phyloP scores from a whole-genome alignment of 2,797 vertebrate genomes.

The Danio kyathit region DNA sequence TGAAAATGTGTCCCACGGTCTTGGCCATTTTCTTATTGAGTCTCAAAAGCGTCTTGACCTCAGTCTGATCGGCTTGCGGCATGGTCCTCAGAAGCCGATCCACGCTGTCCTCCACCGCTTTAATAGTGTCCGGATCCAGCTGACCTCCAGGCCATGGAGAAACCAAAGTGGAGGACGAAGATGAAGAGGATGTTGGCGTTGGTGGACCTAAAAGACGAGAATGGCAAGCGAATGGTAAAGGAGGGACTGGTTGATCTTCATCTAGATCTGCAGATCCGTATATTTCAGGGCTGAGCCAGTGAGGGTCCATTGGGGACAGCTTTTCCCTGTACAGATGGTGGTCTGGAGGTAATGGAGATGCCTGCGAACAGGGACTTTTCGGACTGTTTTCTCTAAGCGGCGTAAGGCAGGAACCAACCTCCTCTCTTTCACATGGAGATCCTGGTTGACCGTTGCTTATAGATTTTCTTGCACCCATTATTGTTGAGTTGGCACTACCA shows the following conservation, averaged over 20 bases:
- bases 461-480: constrained; percentile 80
- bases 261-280: constrained; percentile 82
- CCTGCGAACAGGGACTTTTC: constrained; percentile 89
- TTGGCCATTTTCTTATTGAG: constrained; percentile 96
- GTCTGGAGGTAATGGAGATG: constrained; percentile 87
- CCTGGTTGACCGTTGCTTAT: constrained; percentile 90
- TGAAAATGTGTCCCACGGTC: constrained; percentile 94
- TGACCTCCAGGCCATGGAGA: constrained; percentile 79
- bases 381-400: constrained; percentile 84
- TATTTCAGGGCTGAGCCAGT: constrained; percentile 88
- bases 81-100: constrained; percentile 89
- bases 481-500: constrained; percentile 60
- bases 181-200: constrained; percentile 75
- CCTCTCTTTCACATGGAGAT: constrained; percentile 85
- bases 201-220: constrained; percentile 73
- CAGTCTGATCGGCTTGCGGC: constrained; percentile 84
- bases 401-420: constrained; percentile 79
- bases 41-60: constrained; percentile 88
- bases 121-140: constrained; percentile 87
- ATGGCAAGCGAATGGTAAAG: constrained; percentile 63
- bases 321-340: constrained; percentile 80
- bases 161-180: constrained; percentile 66
- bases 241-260: constrained; percentile 81
- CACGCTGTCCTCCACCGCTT: constrained; percentile 89
- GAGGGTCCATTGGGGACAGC: constrained; percentile 88